Evolutionary conservation across 2,113 vertebrate species (phyloP).

Genomic region (Pelvicachromis taeniatus): DNA sequence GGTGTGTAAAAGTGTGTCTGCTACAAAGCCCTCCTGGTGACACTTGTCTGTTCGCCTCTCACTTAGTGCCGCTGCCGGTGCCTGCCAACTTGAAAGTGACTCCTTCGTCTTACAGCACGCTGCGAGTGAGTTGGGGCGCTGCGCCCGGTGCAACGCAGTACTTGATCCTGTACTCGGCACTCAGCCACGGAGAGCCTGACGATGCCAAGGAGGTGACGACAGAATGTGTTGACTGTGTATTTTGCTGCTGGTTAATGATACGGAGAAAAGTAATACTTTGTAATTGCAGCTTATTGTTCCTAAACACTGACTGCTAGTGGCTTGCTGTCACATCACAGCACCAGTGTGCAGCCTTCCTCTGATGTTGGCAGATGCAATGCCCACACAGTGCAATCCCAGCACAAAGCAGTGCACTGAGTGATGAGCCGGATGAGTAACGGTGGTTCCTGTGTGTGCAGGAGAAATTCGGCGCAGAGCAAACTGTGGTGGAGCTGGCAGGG

Average conservation of each 20-base stretch:
- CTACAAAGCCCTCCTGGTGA: background rate
- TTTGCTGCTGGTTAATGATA: background rate
- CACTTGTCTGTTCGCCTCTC: background rate
- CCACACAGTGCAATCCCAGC: background rate
- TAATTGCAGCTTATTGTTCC: background rate
- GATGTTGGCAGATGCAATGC: background rate
- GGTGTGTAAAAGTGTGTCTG: background rate
- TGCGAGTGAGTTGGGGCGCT: constrained; percentile 81
- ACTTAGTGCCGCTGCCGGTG: constrained; percentile 76
- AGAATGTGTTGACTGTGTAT: background rate
- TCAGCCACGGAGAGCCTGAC: constrained; percentile 71
- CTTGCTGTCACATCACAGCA: background rate
- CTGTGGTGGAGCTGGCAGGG: constrained; percentile 75
- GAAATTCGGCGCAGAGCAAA: constrained; percentile 73
- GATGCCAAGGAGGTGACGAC: constrained; percentile 75
- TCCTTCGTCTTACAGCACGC: constrained; percentile 76
- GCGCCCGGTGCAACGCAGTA: constrained; percentile 80
- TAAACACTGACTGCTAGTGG: background rate
- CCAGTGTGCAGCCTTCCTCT: background rate
- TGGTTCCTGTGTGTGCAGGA: constrained; percentile 67
- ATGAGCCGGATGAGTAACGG: background rate
- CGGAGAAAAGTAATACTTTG: background rate
- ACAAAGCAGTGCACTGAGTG: background rate
- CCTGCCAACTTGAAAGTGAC: constrained; percentile 75
- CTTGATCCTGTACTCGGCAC: constrained; percentile 81